Percentiles rank a stretch among this genome's conserved stretches.
phyloP scores from a whole-genome alignment of 2,888 invertebrate species.

The Agrotis exclamationis region DNA sequence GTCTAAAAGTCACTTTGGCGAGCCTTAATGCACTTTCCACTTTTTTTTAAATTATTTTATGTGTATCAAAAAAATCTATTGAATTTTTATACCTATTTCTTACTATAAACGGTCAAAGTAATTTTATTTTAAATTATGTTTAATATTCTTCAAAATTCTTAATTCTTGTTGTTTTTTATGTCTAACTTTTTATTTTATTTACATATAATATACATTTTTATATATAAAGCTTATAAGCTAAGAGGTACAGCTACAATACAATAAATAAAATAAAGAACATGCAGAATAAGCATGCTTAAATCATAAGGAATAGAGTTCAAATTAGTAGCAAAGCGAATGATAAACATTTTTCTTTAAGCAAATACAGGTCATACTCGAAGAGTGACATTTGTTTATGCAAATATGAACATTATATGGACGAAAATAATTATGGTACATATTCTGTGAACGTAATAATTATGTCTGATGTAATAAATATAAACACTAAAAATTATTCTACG shows the following conservation, averaged over 20 bases:
- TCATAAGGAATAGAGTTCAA: not conserved
- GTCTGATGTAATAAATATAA: too few relatives aligned
- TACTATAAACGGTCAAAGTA: constrained; percentile 13
- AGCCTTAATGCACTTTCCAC: too few relatives aligned
- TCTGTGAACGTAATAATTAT: too few relatives aligned
- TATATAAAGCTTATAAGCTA: constrained; percentile 46
- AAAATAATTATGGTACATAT: not conserved
- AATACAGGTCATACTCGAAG: not conserved
- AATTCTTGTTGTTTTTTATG: too few relatives aligned
- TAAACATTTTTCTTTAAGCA: not conserved
- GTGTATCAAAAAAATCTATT: not conserved
- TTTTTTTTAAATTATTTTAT: not conserved
- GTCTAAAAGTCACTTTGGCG: too few relatives aligned
- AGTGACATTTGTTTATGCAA: not conserved
- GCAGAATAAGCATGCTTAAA: constrained; percentile 34
- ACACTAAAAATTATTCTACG: too few relatives aligned
- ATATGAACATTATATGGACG: not conserved
- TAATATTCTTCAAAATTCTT: too few relatives aligned
- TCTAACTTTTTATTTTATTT: not conserved
- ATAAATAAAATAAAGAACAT: constrained; percentile 18
- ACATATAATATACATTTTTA: constrained; percentile 18
- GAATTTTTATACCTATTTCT: not conserved
- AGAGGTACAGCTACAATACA: constrained; percentile 13
- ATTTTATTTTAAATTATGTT: not conserved
- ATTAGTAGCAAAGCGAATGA: constrained; percentile 29